phyloP scores from a whole-genome alignment of 1,140 invertebrate genomes.

The Meloidogyne exigua region DNA sequence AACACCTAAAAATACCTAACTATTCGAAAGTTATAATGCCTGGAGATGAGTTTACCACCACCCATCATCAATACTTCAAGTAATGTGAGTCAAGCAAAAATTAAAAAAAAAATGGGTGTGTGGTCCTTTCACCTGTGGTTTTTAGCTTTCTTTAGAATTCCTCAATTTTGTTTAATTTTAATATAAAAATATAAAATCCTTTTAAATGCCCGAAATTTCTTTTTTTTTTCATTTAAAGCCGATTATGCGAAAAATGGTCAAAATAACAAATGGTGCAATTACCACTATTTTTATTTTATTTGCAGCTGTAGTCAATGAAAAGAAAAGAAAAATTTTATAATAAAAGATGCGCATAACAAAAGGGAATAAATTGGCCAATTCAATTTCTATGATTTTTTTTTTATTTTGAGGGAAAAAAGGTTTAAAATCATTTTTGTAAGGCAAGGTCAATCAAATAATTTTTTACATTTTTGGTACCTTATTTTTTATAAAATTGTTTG shows the following conservation, averaged over 20 bases:
- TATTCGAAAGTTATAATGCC: too few species aligned
- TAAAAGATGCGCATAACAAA: slow-evolving; percentile 5
- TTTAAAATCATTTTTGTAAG: background rate
- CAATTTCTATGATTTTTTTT: background rate
- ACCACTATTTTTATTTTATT: background rate
- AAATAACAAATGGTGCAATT: background rate
- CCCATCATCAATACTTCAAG: too few species aligned
- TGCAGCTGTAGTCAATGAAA: background rate
- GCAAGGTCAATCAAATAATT: background rate
- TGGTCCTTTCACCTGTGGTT: background rate
- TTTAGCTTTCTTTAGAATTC: background rate
- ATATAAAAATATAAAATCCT: background rate
- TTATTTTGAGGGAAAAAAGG: background rate
- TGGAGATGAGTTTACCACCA: too few species aligned
- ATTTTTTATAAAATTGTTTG: too few species aligned
- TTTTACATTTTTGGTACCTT: too few species aligned
- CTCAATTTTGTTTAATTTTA: background rate
- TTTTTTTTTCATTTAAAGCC: background rate
- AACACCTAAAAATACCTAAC: too few species aligned
- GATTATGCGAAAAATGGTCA: background rate
- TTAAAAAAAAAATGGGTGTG: background rate
- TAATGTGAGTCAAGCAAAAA: too few species aligned
- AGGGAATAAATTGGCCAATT: background rate
- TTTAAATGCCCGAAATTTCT: slow-evolving; percentile 3
- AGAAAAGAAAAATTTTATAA: background rate